Evolutionary conservation across 1,140 invertebrate genomes (phyloP), one percentile per base, ranked within the genome.

Genomic region (Penaeus vannamei): DNA sequence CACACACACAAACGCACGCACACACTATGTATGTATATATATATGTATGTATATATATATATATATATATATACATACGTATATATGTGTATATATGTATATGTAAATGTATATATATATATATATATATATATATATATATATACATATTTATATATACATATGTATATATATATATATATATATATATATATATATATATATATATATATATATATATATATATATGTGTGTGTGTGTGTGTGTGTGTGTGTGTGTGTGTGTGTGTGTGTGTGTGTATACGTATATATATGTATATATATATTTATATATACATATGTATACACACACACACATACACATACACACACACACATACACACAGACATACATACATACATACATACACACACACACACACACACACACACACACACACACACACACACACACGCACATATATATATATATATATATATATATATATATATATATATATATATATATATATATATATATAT

Each of bases 381-480:
- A n/a, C n/a, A n/a, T n/a, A n/a, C n/a, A n/a, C n/a, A n/a, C n/a
- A n/a, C n/a, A n/a, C n/a, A n/a, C n/a, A n/a, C n/a, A n/a, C n/a
- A n/a, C n/a, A n/a, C n/a, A n/a, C n/a, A n/a, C n/a, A n/a, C n/a
- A n/a, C n/a, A n/a, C n/a, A n/a, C n/a, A n/a, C n/a, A n/a, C n/a
- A n/a, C n/a, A n/a, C n/a, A n/a, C n/a, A n/a, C n/a, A n/a, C n/a
- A n/a, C n/a, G n/a, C n/a, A n/a, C n/a, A n/a, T n/a, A n/a, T n/a
- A n/a, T n/a, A n/a, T n/a, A n/a, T n/a, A n/a, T n/a, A n/a, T n/a
- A 64, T 4, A 64, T 4, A 64, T 64, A 64, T 64, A 64, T 64
- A 64, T 64, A 64, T 64, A 64, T 64, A 64, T 64, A 64, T 64
- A 64, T 64, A 64, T 64, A 64, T 64, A 64, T 64, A 64, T 64